Percentiles rank a stretch among this genome's conserved stretches.
These are phyloP conservation scores for Tinamus guttatus DNA, from an alignment of 2,113 vertebrate species.

Conservation along the genomic window DNA sequence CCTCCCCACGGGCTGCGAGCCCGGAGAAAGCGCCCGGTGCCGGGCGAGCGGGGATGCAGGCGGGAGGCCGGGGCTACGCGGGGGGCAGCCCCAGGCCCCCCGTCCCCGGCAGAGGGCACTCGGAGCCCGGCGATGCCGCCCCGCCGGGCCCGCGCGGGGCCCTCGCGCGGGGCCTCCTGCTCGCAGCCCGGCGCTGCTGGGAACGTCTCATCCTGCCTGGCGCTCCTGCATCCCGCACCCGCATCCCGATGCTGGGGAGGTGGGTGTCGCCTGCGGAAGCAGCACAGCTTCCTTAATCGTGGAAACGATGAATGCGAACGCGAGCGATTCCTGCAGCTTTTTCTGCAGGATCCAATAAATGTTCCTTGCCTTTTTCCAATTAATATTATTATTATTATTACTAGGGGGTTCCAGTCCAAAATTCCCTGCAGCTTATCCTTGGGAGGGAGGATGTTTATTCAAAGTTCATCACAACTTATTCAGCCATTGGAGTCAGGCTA, in stretches of 20 bases:
- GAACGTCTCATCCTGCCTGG: background rate
- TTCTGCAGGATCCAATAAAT: background rate
- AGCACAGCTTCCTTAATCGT: no score
- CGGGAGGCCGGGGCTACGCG: no score
- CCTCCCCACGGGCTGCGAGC: no score
- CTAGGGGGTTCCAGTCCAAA: background rate
- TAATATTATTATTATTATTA: background rate
- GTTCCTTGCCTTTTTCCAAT: background rate
- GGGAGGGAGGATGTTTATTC: background rate
- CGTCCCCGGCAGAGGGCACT: conserved; percentile 63
- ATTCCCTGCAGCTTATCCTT: background rate
- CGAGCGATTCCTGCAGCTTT: background rate
- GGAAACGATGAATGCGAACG: background rate
- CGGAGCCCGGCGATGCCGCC: conserved; percentile 28
- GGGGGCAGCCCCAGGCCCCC: background rate
- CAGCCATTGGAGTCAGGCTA: rapidly evolving
- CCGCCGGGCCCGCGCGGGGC: no score
- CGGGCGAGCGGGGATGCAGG: background rate
- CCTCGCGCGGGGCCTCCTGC: background rate
- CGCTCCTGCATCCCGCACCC: no score
- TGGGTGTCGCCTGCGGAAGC: background rate
- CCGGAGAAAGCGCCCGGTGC: no score
- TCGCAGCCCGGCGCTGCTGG: background rate
- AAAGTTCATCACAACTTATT: rapidly evolving
- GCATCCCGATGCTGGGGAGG: background rate